Conservation (phyloP, 2,888 invertebrate genomes). For the Synergus japonicus region DNA sequence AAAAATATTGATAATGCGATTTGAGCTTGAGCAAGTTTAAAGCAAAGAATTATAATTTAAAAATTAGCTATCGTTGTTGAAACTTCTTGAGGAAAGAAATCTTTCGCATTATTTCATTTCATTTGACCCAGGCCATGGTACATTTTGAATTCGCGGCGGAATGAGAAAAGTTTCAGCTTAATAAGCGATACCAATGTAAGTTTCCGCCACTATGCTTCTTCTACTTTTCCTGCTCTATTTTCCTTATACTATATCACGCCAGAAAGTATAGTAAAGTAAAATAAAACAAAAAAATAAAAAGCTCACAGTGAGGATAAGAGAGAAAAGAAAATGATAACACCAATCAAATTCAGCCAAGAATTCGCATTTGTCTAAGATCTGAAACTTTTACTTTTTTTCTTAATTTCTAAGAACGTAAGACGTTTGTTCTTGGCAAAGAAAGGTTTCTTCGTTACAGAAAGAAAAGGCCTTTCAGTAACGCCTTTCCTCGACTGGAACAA, state of each 20-base stretch:
- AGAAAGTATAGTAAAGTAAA: slow-evolving; percentile 20
- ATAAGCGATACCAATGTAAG: slow-evolving; percentile 64
- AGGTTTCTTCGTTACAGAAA: slow-evolving; percentile 4
- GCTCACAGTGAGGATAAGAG: not conserved
- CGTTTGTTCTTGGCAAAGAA: not conserved
- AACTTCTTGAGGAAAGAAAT: not conserved
- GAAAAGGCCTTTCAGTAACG: not conserved
- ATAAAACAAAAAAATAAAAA: not conserved
- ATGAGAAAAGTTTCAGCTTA: slow-evolving; percentile 73
- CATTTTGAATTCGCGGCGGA: slow-evolving; percentile 62
- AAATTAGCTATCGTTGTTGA: not conserved
- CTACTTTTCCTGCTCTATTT: slow-evolving; percentile 42
- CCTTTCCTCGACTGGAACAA: not conserved
- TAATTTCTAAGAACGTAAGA: not conserved
- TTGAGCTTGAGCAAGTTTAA: too few species aligned
- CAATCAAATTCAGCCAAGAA: slow-evolving; percentile 2
- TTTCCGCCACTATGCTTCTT: slow-evolving; percentile 41
- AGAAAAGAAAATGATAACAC: not conserved
- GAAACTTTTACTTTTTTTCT: not conserved
- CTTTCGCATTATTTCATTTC: slow-evolving; percentile 45
- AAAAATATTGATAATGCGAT: not conserved
- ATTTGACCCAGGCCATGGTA: slow-evolving; percentile 55
- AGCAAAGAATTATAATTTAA: not conserved
- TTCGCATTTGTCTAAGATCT: slow-evolving; percentile 16
- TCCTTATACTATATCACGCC: slow-evolving; percentile 39